Evolutionary conservation across 2,888 invertebrate species (phyloP), one percentile per base, ranked within the genome.

Genomic region (Pollenia amentaria): DNA sequence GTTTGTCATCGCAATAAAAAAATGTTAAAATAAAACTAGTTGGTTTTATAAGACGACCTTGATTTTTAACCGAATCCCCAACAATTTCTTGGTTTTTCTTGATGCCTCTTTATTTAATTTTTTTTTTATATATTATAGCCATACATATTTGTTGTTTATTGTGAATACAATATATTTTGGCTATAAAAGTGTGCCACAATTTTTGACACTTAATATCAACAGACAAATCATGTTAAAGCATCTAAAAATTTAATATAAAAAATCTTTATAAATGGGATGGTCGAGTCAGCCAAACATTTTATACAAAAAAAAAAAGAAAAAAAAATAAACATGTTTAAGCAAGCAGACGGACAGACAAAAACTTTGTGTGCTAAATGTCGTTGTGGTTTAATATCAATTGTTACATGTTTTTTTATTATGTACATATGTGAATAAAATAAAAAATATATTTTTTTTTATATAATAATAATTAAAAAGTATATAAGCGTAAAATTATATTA

Each of bases 41-140:
- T 84, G 77, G 77, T 87, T 87, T 87, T 87, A 87, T 87, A 87
- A 87, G 84, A 84, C 84, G 83, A 87, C 87, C 87, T 87, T 87
- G 80, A 84, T 87, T 87, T 29, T 84, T 81, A 84, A 81, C 57
- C 72, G 73, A 84, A 84, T 84, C 77, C 77, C 80, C 80, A 84
- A 77, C 73, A 77, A 77, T 81, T 84, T 84, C 57, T 67, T 78
- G 60, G 21, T 48, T 76, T 83, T 80, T 79, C 42, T 38, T 83
- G 48, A 21, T 40, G 7, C 16, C 57, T 57, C 11, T 46, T 12
- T 65, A 6, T 6, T 65, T 65, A 9, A 6, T 57, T 40, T 46
- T 65, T 55, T 29, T 44, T 46, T 38, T 9, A 10, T 16, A 46
- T n/a, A n/a, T n/a, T n/a, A 57, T 40, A 40, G 3, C 7, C 9